Conservation (phyloP, 64 coral and sea anemone species). For the Trachythela sp. region DNA sequence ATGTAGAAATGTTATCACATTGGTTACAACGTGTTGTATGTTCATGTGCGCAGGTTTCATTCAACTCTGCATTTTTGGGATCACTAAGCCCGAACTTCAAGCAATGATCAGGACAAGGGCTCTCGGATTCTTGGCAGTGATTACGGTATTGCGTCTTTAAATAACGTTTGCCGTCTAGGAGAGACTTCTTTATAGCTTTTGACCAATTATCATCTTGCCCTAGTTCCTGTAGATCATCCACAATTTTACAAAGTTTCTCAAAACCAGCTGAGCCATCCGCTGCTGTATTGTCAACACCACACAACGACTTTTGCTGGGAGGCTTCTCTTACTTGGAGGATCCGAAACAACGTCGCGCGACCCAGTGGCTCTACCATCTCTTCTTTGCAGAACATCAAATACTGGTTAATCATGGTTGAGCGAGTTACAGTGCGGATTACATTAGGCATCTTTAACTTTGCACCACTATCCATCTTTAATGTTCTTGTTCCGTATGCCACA, state of each 20-base stretch:
- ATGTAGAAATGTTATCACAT: constrained; percentile 24
- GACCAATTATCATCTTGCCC: constrained; percentile 22
- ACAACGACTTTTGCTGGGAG: constrained; percentile 27
- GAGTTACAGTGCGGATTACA: no score
- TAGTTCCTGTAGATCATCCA: constrained; percentile 21
- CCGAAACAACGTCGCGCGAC: not conserved
- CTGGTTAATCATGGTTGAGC: constrained; percentile 6
- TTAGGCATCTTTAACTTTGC: not conserved
- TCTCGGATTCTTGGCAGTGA: constrained; percentile 36
- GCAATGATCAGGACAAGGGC: constrained; percentile 29
- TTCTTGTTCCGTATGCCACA: not conserved
- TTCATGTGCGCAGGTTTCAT: constrained; percentile 1
- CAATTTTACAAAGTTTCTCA: constrained; percentile 11
- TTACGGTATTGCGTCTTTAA: constrained; percentile 27
- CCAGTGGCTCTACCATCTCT: not conserved
- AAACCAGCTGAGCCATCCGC: constrained; percentile 38
- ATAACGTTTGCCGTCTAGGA: constrained; percentile 28
- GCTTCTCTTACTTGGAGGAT: not conserved
- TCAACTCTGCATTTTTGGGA: not conserved
- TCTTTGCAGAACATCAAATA: not conserved
- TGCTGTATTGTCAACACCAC: constrained; percentile 35
- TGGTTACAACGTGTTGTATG: constrained; percentile 9
- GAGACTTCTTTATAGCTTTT: not conserved
- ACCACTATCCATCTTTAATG: constrained; percentile 1
- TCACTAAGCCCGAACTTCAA: constrained; percentile 36